Evolutionary conservation across 2,888 invertebrate species (phyloP).

Genomic region (Morpho achilles): DNA sequence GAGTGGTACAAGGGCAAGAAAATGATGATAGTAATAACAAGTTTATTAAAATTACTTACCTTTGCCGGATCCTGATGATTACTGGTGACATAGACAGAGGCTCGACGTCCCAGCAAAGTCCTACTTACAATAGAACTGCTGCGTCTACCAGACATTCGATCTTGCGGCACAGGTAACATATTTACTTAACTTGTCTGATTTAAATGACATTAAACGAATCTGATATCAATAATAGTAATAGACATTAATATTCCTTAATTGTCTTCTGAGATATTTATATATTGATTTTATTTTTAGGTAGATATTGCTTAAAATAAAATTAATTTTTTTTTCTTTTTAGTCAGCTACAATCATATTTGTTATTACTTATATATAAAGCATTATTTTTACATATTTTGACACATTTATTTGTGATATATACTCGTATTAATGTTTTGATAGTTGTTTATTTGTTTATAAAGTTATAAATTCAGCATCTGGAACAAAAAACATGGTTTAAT

Average conservation of each 20-base stretch:
- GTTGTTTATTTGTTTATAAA: background rate
- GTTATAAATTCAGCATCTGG: background rate
- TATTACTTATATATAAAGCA: no score
- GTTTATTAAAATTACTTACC: constrained; percentile 54
- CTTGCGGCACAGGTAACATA: constrained; percentile 77
- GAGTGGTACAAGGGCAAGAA: background rate
- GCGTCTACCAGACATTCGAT: constrained; percentile 80
- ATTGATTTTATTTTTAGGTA: no score
- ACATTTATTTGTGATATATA: background rate
- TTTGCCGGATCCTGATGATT: constrained; percentile 82
- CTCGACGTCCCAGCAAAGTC: constrained; percentile 81
- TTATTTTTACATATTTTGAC: background rate
- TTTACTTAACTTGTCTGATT: constrained; percentile 27
- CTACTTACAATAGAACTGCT: constrained; percentile 84
- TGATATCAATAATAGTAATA: constrained; percentile 4
- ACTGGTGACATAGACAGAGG: constrained; percentile 82
- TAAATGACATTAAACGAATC: background rate
- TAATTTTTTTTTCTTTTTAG: background rate
- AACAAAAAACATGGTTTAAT: constrained; percentile 3
- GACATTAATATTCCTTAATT: background rate
- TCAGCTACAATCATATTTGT: background rate
- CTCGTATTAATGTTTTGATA: background rate
- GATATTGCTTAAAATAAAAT: no score
- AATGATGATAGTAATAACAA: background rate
- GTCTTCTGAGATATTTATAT: no score